Evolutionary conservation across 2,888 invertebrate genomes (phyloP).

Genomic region (Malachius bipustulatus): DNA sequence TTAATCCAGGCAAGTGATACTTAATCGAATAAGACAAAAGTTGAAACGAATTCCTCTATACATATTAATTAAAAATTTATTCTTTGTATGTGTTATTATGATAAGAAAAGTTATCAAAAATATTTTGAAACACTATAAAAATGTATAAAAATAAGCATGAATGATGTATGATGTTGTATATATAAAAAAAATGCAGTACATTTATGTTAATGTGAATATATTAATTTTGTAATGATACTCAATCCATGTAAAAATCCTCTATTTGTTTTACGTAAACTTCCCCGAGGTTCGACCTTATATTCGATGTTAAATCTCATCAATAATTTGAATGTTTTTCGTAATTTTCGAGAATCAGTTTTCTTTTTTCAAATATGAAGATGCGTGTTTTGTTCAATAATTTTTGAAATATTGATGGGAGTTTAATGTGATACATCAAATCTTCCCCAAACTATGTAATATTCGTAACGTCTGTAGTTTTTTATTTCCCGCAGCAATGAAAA

Average conservation of each 20-base stretch:
- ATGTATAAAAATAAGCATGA: slow-evolving; percentile 21
- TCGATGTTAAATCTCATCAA: slow-evolving; percentile 8
- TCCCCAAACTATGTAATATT: slow-evolving; percentile 31
- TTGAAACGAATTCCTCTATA: too few relatives aligned
- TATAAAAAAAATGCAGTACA: slow-evolving; percentile 25
- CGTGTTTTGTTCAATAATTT: not conserved
- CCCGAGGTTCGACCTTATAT: slow-evolving; percentile 20
- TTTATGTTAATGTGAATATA: slow-evolving; percentile 22
- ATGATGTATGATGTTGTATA: slow-evolving; percentile 28
- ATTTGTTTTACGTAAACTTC: slow-evolving; percentile 24
- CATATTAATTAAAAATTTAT: slow-evolving; percentile 26
- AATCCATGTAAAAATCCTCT: slow-evolving; percentile 17
- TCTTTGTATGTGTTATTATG: not conserved
- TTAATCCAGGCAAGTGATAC: too few relatives aligned
- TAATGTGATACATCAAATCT: too few relatives aligned
- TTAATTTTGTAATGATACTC: slow-evolving; percentile 25
- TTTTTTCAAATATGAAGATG: not conserved
- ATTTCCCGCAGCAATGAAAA: too few relatives aligned
- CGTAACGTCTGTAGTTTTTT: slow-evolving; percentile 27
- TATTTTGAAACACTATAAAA: slow-evolving; percentile 14
- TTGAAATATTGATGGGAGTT: slow-evolving; percentile 20
- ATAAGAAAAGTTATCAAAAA: slow-evolving; percentile 12
- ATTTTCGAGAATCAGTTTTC: not conserved
- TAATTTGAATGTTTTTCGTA: too few relatives aligned
- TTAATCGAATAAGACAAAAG: too few relatives aligned